Evolutionary conservation across 2,797 vertebrate species (phyloP).

Genomic region (Sus cebifrons): DNA sequence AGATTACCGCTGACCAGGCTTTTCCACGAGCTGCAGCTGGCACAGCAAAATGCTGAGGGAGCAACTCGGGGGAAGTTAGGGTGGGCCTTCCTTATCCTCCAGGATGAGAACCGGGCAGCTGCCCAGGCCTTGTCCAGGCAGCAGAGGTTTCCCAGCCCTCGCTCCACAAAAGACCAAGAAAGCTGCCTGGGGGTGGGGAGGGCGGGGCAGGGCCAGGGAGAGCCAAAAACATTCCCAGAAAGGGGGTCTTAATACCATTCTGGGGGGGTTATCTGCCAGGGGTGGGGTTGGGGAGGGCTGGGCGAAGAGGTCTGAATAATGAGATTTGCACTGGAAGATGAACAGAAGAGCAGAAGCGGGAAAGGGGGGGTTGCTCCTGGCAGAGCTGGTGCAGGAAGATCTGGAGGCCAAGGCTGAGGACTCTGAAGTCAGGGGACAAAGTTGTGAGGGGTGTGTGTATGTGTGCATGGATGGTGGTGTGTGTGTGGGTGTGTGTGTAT

Average conservation of each 20-base stretch:
- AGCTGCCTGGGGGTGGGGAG: too few species aligned
- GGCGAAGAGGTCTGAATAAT: too few species aligned
- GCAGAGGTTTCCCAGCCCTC: neutral
- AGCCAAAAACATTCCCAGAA: neutral
- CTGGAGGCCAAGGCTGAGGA: neutral
- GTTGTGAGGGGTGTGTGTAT: neutral
- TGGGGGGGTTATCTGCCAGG: rapidly evolving
- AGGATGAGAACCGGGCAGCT: rapidly evolving
- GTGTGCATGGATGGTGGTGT: too few species aligned
- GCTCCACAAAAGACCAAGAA: neutral
- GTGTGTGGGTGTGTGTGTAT: too few species aligned
- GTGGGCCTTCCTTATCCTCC: rapidly evolving
- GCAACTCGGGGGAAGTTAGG: neutral
- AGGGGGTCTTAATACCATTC: neutral
- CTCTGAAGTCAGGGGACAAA: rapidly evolving
- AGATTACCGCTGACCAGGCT: constrained; percentile 21
- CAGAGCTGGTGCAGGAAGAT: too few species aligned
- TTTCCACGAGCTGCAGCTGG: neutral
- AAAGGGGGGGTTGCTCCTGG: rapidly evolving
- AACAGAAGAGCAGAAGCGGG: too few species aligned
- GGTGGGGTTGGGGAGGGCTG: too few species aligned
- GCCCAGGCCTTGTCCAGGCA: rapidly evolving
- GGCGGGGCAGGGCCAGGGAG: neutral
- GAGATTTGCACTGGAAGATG: neutral
- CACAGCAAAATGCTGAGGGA: neutral